Base-by-base conservation (phyloP, 2,888 invertebrate genomes). In the Tetranychus piercei region DNA sequence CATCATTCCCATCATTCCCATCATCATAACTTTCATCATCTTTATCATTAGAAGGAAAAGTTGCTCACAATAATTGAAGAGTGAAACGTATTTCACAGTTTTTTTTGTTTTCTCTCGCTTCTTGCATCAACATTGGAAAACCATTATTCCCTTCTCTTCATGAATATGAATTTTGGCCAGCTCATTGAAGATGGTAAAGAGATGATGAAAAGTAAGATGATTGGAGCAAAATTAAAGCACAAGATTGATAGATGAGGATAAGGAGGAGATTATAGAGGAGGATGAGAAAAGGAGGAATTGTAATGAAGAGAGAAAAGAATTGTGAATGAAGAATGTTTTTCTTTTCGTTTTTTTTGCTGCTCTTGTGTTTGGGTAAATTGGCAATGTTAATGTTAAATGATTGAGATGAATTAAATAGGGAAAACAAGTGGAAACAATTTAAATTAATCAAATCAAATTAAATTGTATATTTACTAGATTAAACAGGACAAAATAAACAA, bases 271-370 rank as follows among this genome's bases (percentile, higher is more conserved):
- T 6, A 55, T 2, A 55, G 55, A 55, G 15, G 71, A 71, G 9
- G 23, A 23, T 22, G 44, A 34, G 71, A 44, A 23, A 43, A 71
- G 64, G 45, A 71, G 55, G 18, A 71, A 45, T 34, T 34, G 64
- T 20, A 69, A 22, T 44, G 43, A 18, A 69, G 75, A 66, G 66
- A 22, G 71, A 69, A 6, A 22, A 69, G 20, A 69, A 69, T 55
- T 9, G 55, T 55, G 55, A 55, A 55, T 55, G 7, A 55, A 15
- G 15, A 55, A 55, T 15, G 15, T 15, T 55, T 55, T 55, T 55
- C 15, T 55, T 55, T 55, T 15, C 15, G 1, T 55, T 55, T 55
- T 55, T 55, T 45, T 9, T 45, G 9, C 7, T 45, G 9, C 6
- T 45, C 15, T 15, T 5, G 5, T 9, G 3, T 55, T 55, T 34